phyloP scores from a whole-genome alignment of 2,113 vertebrate genomes.

The Anser cygnoides region DNA sequence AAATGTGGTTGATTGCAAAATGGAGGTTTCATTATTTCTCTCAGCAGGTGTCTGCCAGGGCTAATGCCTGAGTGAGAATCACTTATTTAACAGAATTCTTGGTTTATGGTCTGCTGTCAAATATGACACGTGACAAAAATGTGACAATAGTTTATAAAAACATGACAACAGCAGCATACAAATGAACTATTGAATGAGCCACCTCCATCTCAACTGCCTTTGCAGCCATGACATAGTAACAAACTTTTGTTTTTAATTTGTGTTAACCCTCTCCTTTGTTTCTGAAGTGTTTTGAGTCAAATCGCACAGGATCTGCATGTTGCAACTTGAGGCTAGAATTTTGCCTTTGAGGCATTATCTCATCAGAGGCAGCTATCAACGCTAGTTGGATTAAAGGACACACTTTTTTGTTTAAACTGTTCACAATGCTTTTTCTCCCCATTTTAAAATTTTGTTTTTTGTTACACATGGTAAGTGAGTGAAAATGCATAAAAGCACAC shows the following conservation, averaged over 20 bases:
- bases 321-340: neutral
- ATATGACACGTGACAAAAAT: slow-evolving; percentile 36
- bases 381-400: neutral
- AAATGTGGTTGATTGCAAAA: slow-evolving; percentile 53
- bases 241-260: neutral
- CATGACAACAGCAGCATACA: slow-evolving; percentile 50
- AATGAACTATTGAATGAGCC: slow-evolving; percentile 19
- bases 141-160: slow-evolving; percentile 29
- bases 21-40: slow-evolving; percentile 59
- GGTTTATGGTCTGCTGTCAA: slow-evolving; percentile 50
- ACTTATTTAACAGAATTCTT: slow-evolving; percentile 57
- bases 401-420: neutral
- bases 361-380: neutral
- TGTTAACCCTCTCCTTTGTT: neutral
- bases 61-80: slow-evolving; percentile 41
- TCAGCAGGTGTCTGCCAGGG: slow-evolving; percentile 51
- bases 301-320: neutral
- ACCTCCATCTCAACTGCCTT: neutral
- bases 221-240: neutral
- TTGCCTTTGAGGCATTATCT: neutral
- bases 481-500: neutral
- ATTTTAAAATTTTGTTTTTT: neutral
- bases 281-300: neutral
- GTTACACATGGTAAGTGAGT: neutral
- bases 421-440: neutral